Conservation (phyloP, 1,140 invertebrate species). For the Thaumetopoea pityocampa region DNA sequence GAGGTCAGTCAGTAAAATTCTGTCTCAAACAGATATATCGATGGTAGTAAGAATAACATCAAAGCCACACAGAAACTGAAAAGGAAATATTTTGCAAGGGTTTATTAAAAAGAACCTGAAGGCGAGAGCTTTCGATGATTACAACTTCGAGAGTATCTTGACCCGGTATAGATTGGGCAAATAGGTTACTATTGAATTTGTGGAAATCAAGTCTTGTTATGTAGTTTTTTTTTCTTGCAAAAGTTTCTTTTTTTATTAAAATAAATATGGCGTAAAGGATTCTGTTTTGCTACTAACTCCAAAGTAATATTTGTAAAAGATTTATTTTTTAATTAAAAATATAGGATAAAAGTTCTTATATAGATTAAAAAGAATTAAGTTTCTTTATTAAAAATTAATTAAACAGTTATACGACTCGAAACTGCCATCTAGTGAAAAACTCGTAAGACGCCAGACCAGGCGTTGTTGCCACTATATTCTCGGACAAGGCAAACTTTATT, state of each 20-base stretch:
- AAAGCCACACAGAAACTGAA: conserved; percentile 8
- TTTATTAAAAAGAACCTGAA: conserved; percentile 20
- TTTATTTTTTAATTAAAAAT: too few relatives aligned
- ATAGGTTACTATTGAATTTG: conserved; percentile 6
- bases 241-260: neutral
- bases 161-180: conserved; percentile 9
- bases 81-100: conserved; percentile 16
- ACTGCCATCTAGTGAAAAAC: conserved; percentile 35
- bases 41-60: too few relatives aligned
- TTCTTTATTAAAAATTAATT: conserved; percentile 1
- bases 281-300: neutral
- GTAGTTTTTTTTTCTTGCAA: neutral
- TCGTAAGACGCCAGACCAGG: conserved; percentile 19
- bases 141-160: conserved; percentile 8
- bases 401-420: conserved; percentile 24
- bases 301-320: neutral
- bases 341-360: neutral
- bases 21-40: too few relatives aligned
- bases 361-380: too few relatives aligned
- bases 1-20: too few relatives aligned
- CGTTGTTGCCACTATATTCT: conserved; percentile 33
- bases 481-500: conserved; percentile 26
- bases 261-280: neutral
- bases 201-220: conserved; percentile 7
- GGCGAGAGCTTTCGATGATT: conserved; percentile 5